phyloP scores from a whole-genome alignment of 1,140 invertebrate species.

The Lepidurus apus region DNA sequence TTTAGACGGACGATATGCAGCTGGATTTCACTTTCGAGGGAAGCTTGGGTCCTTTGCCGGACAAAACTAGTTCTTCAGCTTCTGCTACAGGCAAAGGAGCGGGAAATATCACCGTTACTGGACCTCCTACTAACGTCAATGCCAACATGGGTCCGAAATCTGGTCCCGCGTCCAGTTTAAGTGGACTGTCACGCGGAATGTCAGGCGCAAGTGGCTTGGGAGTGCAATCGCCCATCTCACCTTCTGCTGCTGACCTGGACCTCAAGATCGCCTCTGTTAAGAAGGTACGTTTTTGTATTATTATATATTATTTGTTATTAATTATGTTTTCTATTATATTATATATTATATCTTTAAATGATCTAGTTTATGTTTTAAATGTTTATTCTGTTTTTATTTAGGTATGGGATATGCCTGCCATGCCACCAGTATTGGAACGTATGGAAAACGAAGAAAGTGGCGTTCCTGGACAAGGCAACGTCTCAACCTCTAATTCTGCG shows the following conservation, averaged over 20 bases:
- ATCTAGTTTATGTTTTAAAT: too few relatives aligned
- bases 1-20: constrained; percentile 67
- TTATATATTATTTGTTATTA: too few relatives aligned
- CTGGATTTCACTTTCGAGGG: constrained; percentile 79
- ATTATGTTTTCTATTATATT: too few relatives aligned
- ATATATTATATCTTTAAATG: too few relatives aligned
- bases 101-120: neutral
- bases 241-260: constrained; percentile 79
- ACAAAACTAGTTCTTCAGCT: neutral
- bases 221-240: constrained; percentile 56
- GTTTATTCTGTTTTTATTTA: constrained; percentile 33
- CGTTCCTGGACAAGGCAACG: constrained; percentile 38
- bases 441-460: constrained; percentile 47
- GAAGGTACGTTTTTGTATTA: constrained; percentile 65
- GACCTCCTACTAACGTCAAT: constrained; percentile 42
- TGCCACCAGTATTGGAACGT: constrained; percentile 63
- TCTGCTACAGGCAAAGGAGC: neutral
- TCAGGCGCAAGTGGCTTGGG: constrained; percentile 40
- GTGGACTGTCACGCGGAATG: constrained; percentile 19
- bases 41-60: constrained; percentile 44
- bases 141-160: constrained; percentile 57
- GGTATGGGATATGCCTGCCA: constrained; percentile 65
- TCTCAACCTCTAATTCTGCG: constrained; percentile 48
- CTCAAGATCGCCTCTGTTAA: constrained; percentile 91
- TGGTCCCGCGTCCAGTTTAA: constrained; percentile 53